Evolutionary conservation across 2,797 vertebrate species (phyloP), one percentile per base, ranked within the genome.

Genomic region (Anableps anableps): DNA sequence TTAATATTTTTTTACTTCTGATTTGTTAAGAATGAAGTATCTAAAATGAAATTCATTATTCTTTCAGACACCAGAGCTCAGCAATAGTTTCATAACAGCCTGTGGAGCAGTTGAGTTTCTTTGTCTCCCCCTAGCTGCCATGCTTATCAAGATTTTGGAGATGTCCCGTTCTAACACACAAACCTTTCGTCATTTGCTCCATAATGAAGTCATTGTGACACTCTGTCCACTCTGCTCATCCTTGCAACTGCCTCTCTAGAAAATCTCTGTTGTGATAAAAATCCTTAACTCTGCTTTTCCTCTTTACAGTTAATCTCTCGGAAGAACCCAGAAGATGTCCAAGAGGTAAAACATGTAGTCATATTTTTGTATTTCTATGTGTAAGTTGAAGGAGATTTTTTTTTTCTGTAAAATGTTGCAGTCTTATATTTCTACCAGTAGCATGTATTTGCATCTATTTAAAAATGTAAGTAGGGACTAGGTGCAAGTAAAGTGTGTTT

Each of bases 261-360:
- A 76, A 38, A 36, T 74, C 41, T 47, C 23, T 62, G 31, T 64
- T 38, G 72, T 41, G 64, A 83, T 60, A 71, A 58, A 77, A 8
- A 66, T 31, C 8, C 60, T 83, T 5, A 71, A 8, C 47, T 74
- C 10, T 84, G 10, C 50, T 86, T 17, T 86, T 6, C 34, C 77
- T 75, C 74, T 64, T 50, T 64, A 77, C 94, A 99, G 98, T 97
- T 98, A 85, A 97, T 99, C 95, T 99, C 98, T 78, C 96, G 98
- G 88, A 98, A 95, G 95, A 99, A 96, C 89, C 98, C 97, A 68
- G 98, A 99, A 82, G 98, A 99, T 91, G 97, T 99, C 86, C 98
- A 99, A 94, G 98, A 99, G 98, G 98, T 99, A 96, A 97, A 92
- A 80, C 34, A 5, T 53, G 1, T 21, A 47, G n/a, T 0, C 3